Percentiles rank a stretch among this genome's conserved stretches.
Conservation (phyloP, 1,140 invertebrate species). For the Meteorus sp. region DNA sequence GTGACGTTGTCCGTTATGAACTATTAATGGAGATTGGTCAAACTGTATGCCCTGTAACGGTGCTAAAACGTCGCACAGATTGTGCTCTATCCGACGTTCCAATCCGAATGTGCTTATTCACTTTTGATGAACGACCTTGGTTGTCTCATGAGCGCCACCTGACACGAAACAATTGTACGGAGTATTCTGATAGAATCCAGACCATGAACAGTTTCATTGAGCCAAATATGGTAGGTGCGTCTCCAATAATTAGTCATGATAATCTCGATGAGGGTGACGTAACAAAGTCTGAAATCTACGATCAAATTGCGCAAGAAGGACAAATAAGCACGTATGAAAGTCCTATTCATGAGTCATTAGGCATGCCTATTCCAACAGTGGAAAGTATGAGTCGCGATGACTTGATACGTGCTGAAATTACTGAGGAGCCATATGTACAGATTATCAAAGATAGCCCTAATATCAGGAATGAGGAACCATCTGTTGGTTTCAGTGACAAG, state of each 20-base stretch:
- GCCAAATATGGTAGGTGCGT: slow-evolving; percentile 27
- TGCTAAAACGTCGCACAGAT: slow-evolving; percentile 39
- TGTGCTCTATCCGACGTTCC: slow-evolving; percentile 43
- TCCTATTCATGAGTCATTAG: slow-evolving; percentile 18
- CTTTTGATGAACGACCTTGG: slow-evolving; percentile 49
- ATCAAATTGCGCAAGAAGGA: slow-evolving; percentile 45
- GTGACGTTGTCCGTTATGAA: slow-evolving; percentile 48
- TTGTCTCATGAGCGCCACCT: slow-evolving; percentile 39
- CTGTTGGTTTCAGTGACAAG: slow-evolving; percentile 42
- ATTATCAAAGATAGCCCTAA: slow-evolving; percentile 25
- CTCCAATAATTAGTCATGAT: slow-evolving; percentile 26
- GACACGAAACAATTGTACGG: slow-evolving; percentile 50
- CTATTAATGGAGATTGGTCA: slow-evolving; percentile 48
- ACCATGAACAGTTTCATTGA: slow-evolving; percentile 37
- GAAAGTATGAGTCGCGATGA: background rate
- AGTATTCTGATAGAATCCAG: slow-evolving; percentile 37
- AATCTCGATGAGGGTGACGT: slow-evolving; percentile 31
- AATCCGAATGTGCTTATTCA: slow-evolving; percentile 44
- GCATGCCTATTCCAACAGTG: background rate
- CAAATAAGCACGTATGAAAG: slow-evolving; percentile 34
- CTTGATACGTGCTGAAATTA: slow-evolving; percentile 6
- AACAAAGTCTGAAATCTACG: slow-evolving; percentile 35
- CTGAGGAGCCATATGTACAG: slow-evolving; percentile 33
- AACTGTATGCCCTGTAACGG: slow-evolving; percentile 47
- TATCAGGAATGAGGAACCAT: slow-evolving; percentile 24